Evolutionary conservation across 2,113 vertebrate genomes (phyloP).

Genomic region (Rousettus leschenaultii): DNA sequence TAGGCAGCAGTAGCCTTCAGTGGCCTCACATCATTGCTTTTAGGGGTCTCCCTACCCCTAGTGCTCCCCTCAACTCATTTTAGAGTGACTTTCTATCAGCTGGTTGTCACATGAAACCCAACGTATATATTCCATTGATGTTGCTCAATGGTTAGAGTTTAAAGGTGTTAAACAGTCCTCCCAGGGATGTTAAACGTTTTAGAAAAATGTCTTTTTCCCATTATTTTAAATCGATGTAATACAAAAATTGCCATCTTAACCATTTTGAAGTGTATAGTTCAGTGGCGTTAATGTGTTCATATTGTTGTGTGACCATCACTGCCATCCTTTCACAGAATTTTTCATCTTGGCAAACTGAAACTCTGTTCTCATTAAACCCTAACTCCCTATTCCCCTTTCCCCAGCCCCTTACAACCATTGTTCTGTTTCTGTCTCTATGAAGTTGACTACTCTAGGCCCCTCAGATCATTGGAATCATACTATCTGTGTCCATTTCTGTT

Average conservation of each 20-base stretch:
- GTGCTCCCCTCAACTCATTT: too few relatives aligned
- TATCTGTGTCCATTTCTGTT: not conserved
- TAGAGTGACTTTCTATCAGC: not conserved
- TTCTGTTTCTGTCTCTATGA: too few relatives aligned
- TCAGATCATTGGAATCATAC: not conserved
- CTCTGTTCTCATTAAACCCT: not conserved
- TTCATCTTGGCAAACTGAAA: not conserved
- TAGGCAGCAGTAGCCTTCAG: fast-evolving
- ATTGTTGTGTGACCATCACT: too few relatives aligned
- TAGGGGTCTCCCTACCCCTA: not conserved
- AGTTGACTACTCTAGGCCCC: not conserved
- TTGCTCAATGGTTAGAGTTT: not conserved
- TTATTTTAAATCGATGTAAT: not conserved
- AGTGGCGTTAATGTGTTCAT: not conserved
- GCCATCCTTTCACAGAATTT: not conserved
- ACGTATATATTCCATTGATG: not conserved
- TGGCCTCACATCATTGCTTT: not conserved
- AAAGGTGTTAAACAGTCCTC: not conserved
- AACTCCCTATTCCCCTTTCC: too few relatives aligned
- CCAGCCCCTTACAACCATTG: too few relatives aligned
- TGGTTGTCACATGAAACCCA: not conserved
- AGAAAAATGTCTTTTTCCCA: not conserved
- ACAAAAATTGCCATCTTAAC: not conserved
- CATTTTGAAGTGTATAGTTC: not conserved
- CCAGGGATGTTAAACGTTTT: not conserved